phyloP scores from a whole-genome alignment of 2,888 invertebrate species.

The Mactromeris polynyma region DNA sequence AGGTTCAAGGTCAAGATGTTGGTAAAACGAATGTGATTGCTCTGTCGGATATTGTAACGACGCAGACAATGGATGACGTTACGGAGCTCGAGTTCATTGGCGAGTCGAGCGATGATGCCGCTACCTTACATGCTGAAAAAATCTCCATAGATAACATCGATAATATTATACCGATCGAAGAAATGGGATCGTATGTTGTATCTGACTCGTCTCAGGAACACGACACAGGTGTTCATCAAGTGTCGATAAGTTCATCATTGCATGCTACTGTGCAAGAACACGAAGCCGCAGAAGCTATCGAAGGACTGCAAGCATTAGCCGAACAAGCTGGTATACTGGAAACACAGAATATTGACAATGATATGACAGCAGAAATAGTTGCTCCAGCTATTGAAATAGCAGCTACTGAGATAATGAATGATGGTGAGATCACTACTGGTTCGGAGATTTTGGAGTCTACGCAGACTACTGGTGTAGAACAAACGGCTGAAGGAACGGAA shows the following conservation, averaged over 20 bases:
- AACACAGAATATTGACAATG: slow-evolving; percentile 60
- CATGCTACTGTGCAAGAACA: slow-evolving; percentile 66
- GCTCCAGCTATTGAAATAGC: slow-evolving; percentile 44
- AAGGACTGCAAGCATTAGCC: slow-evolving; percentile 84
- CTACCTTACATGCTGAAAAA: slow-evolving; percentile 46
- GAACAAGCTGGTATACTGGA: slow-evolving; percentile 78
- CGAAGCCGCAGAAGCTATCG: slow-evolving; percentile 83
- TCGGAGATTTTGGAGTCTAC: not conserved
- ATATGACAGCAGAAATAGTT: slow-evolving; percentile 68
- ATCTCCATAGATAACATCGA: slow-evolving; percentile 70
- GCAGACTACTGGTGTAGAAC: slow-evolving; percentile 34
- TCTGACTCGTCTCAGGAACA: slow-evolving; percentile 31
- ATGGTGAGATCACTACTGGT: slow-evolving; percentile 38
- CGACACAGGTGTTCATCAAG: slow-evolving; percentile 9
- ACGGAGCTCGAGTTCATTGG: slow-evolving; percentile 16
- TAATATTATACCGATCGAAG: slow-evolving; percentile 79
- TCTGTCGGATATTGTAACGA: slow-evolving; percentile 74
- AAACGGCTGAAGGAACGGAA: slow-evolving; percentile 32
- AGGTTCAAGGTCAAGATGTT: slow-evolving; percentile 56
- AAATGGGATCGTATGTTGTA: slow-evolving; percentile 71
- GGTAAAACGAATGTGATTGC: slow-evolving; percentile 65
- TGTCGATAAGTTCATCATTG: slow-evolving; percentile 18
- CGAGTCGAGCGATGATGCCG: slow-evolving; percentile 62
- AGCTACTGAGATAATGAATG: slow-evolving; percentile 56
- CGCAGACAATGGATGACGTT: slow-evolving; percentile 58